Base-by-base conservation (phyloP, 2,113 vertebrate genomes). In the Perognathus longimembris region DNA sequence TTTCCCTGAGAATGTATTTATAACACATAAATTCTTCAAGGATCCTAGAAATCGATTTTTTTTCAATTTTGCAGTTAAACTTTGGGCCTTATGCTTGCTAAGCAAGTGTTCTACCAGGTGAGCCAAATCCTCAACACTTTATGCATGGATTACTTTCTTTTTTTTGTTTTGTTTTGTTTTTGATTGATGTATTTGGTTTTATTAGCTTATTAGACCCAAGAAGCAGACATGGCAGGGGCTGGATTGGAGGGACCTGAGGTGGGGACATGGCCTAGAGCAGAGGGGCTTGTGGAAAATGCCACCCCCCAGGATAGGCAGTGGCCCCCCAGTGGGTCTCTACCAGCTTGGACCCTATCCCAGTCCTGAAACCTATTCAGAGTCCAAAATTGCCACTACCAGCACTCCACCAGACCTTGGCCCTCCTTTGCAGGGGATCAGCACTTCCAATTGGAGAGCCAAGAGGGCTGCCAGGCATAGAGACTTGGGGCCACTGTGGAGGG, bases 1-100 rank as follows among this genome's bases (percentile, higher is more conserved):
- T 90, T 79, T 77, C 71, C 61, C 22, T 90, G 28, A 84, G 82
- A 93, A 73, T 73, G 9, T 57, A 50, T 54, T 88, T 50, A 86
- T 66, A 88, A 82, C 40, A 54, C 40, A 77, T 57, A 82, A 76
- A 87, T 88, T 42, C 22, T 42, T 88, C 5, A 79, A 67, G 14
- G 26, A 36, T 71, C 50, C 50, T 54, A 54, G 50, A 54, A 4
- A 54, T 12, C 50, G 17, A 45, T 45, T 45, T 54, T 54, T 54
- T 54, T 54, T 18, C 50, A 54, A 54, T 54, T 17, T 18, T 54
- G 50, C 12, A 3, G 14, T 54, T 54, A 54, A 54, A 54, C 50
- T 54, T 20, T 14, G 15, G 15, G 50, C 12, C 50, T 54, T 15
- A 54, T 54, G 15, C 50, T 54, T 54, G 50, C 50, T 54, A 54